These are phyloP conservation scores for Nipponacmea schrenckii DNA, from an alignment of 2,888 invertebrate species.

Conservation along the genomic window DNA sequence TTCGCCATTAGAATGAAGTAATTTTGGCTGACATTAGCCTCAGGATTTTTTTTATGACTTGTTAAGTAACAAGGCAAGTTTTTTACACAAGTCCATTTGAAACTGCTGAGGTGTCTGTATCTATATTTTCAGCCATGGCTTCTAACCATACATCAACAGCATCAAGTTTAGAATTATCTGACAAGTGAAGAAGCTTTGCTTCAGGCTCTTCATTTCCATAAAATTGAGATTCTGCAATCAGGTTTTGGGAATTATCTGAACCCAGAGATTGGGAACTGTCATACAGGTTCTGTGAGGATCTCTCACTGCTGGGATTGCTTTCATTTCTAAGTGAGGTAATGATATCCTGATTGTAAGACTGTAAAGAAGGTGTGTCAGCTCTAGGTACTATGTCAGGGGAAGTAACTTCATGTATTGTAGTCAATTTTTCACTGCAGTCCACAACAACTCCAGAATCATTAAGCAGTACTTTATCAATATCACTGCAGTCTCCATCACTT, in stretches of 20 bases:
- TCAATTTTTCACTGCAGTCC: neutral
- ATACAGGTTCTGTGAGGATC: neutral
- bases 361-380: neutral
- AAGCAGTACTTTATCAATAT: no score
- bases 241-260: neutral
- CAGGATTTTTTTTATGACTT: no score
- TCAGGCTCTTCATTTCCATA: neutral
- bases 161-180: neutral
- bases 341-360: neutral
- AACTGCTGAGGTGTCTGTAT: no score
- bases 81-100: no score
- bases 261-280: neutral
- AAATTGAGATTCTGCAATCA: neutral
- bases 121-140: neutral
- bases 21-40: no score
- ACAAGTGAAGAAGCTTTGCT: neutral
- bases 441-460: neutral
- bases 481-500: no score
- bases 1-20: no score
- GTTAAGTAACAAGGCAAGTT: no score
- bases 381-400: neutral
- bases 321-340: neutral
- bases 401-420: neutral
- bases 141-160: constrained; percentile 1
- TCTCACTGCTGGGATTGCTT: no score